phyloP scores from a whole-genome alignment of 2,888 invertebrate genomes.

The Dryobotodes eremita region DNA sequence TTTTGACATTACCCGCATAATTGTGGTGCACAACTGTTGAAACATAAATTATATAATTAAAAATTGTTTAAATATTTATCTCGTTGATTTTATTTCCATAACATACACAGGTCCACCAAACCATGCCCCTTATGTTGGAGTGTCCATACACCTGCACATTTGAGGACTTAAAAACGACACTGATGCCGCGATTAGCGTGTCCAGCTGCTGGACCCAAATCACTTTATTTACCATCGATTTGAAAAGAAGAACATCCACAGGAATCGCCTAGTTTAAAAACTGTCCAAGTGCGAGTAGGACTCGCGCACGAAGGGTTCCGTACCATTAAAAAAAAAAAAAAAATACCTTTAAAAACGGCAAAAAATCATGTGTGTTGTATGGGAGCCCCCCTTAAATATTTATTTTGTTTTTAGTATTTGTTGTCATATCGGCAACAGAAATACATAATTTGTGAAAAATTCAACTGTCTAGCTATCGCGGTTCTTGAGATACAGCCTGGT shows the following conservation, averaged over 20 bases:
- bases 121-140: neutral
- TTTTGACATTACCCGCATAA: constrained; percentile 36
- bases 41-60: constrained; percentile 58
- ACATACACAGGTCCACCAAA: neutral
- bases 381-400: too few relatives aligned
- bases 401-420: too few relatives aligned
- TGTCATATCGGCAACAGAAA: too few relatives aligned
- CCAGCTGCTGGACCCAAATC: neutral
- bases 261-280: neutral
- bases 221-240: neutral
- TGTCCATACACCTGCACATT: neutral
- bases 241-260: neutral
- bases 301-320: too few relatives aligned
- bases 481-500: too few relatives aligned
- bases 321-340: too few relatives aligned
- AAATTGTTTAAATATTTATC: constrained; percentile 55
- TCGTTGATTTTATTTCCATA: constrained; percentile 18
- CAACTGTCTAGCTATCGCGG: too few relatives aligned
- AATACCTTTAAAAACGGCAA: too few relatives aligned
- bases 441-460: too few relatives aligned
- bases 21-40: constrained; percentile 63
- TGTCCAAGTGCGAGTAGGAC: too few relatives aligned
- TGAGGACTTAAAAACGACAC: neutral
- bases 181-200: neutral
- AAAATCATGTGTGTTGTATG: too few relatives aligned